phyloP scores from a whole-genome alignment of 1,140 invertebrate genomes.

The Aphidius gifuensis region DNA sequence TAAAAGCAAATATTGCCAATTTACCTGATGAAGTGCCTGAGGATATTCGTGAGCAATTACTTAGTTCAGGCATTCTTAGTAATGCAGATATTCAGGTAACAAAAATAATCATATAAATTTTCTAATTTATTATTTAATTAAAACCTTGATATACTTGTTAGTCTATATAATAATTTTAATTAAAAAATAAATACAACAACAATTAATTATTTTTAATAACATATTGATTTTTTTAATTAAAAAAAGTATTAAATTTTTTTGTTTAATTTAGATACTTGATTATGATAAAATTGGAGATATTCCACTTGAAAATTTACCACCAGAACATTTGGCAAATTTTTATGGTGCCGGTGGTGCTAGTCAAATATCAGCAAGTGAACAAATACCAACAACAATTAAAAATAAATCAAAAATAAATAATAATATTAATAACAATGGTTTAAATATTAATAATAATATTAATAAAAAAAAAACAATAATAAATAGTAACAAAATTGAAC shows the following conservation, averaged over 20 bases:
- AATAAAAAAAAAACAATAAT: conserved; percentile 39
- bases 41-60: conserved; percentile 74
- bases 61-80: conserved; percentile 80
- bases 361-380: conserved; percentile 63
- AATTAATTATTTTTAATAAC: no score
- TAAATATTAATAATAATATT: conserved; percentile 1
- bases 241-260: no score
- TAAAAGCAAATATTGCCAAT: conserved; percentile 58
- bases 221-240: no score
- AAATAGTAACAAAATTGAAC: conserved; percentile 52
- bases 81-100: conserved; percentile 80
- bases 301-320: conserved; percentile 76
- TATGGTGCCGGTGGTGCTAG: conserved; percentile 72
- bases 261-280: conserved; percentile 54
- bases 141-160: no score
- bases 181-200: no score
- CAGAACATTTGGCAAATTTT: conserved; percentile 80
- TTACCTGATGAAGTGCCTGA: conserved; percentile 84
- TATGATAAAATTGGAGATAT: conserved; percentile 87
- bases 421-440: neutral
- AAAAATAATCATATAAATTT: no score
- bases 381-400: conserved; percentile 60
- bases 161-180: no score
- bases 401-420: conserved; percentile 48
- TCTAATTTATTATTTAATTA: no score